Evolutionary conservation across 2,797 vertebrate genomes (phyloP), one percentile per base, ranked within the genome.

Genomic region (Vultur gryphus): DNA sequence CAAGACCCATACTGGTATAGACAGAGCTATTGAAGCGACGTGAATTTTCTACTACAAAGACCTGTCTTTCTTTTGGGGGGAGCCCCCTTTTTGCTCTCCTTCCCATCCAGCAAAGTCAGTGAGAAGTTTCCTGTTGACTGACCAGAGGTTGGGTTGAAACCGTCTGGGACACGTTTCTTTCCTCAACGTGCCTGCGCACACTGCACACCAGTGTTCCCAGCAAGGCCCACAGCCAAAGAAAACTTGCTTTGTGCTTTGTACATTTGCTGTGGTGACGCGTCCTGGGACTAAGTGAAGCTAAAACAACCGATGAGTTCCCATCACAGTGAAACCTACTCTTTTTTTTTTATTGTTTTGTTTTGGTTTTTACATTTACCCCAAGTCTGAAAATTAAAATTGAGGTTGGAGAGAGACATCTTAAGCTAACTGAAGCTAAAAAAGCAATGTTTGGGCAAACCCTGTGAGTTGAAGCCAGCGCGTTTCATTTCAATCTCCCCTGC

Each of bases 111-210:
- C 0, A 7, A 44, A 25, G 39, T 55, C 51, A 85, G 3, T 67
- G 41, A 67, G 55, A 89, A 70, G 20, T 58, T 67, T 76, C 43
- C 49, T 67, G 5, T 52, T 90, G 55, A 37, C 29, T 6, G 6
- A 19, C 16, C 1, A 1, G 33, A 37, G 16, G 7, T 6, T 85
- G 61, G 18, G 13, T 70, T 71, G 72, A 64, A 90, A 54, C 28
- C 0, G 1, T 20, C 11, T 0, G 0, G 61, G 44, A 37, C 8
- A 16, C 6, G 0, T 65, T 79, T 93, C 15, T 61, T 15, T 79
- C 35, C 33, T 15, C 2, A 8, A 5, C 2, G 4, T 67, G 37
- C 37, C 59, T 1, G 5, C 3, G 2, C 6, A 39, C 24, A 9
- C 52, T 55, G 52, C 44, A 54, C 46, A 41, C 20, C 58, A 39